These are phyloP conservation scores for Mechanitis messenoides DNA, from an alignment of 2,888 invertebrate species.

Conservation along the genomic window DNA sequence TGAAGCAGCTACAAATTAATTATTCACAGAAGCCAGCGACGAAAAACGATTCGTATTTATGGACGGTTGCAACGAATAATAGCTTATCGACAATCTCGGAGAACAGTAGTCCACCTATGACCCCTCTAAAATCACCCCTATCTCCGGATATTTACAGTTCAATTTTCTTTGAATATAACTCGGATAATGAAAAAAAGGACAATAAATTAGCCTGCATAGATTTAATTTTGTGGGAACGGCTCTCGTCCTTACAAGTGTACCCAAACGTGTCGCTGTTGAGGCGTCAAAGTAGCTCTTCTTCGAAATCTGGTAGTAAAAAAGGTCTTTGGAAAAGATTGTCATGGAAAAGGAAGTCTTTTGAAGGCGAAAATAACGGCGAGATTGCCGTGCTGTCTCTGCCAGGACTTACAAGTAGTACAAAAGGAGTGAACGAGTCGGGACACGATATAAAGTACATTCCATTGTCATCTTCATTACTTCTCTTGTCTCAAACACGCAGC, in stretches of 20 bases:
- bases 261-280: constrained; percentile 57
- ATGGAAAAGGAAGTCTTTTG: constrained; percentile 42
- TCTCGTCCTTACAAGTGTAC: constrained; percentile 51
- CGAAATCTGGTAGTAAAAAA: constrained; percentile 51
- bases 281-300: constrained; percentile 42
- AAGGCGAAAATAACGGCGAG: constrained; percentile 47
- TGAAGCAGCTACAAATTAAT: constrained; percentile 42
- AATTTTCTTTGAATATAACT: constrained; percentile 62
- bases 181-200: constrained; percentile 42
- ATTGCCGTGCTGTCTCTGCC: constrained; percentile 60
- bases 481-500: constrained; percentile 58
- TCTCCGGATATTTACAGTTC: constrained; percentile 62
- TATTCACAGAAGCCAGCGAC: constrained; percentile 34
- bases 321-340: constrained; percentile 49
- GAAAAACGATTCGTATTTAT: constrained; percentile 59
- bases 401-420: constrained; percentile 53
- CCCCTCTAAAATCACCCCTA: constrained; percentile 41
- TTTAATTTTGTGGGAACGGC: constrained; percentile 65
- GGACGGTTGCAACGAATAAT: constrained; percentile 45
- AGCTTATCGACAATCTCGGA: constrained; percentile 63
- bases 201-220: constrained; percentile 57
- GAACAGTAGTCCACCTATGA: constrained; percentile 44
- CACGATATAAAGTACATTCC: constrained; percentile 59
- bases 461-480: constrained; percentile 55
- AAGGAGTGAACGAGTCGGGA: constrained; percentile 54